Evolutionary conservation across 2,113 vertebrate genomes (phyloP).

Genomic region (Eulemur rufifrons): DNA sequence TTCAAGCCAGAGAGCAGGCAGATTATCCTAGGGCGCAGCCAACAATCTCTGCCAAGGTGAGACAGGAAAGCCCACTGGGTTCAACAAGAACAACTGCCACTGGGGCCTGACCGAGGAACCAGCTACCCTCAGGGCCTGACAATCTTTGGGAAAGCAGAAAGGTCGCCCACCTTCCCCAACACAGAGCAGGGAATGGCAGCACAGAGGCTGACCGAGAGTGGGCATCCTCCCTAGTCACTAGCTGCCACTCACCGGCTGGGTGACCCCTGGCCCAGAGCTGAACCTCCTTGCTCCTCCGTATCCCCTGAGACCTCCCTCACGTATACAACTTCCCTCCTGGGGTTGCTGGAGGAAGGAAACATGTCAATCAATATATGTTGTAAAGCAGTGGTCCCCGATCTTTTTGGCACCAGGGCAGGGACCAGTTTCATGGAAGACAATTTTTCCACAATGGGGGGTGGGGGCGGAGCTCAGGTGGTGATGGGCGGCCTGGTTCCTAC

Average conservation of each 20-base stretch:
- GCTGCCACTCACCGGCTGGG: background rate
- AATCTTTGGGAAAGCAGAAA: background rate
- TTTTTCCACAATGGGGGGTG: no score
- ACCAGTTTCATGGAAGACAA: no score
- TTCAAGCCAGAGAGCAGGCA: background rate
- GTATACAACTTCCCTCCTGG: background rate
- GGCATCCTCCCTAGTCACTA: background rate
- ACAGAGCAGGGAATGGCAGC: background rate
- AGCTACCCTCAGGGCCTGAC: background rate
- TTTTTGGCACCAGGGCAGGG: no score
- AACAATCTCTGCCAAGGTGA: background rate
- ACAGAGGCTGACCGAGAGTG: fast-evolving
- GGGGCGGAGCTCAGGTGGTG: no score
- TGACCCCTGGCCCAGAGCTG: fast-evolving
- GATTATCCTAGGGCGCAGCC: fast-evolving
- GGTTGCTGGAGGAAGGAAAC: fast-evolving
- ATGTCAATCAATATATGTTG: background rate
- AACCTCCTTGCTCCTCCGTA: background rate
- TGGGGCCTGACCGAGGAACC: fast-evolving
- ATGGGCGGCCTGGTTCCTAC: no score
- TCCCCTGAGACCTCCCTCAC: background rate
- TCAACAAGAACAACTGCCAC: fast-evolving
- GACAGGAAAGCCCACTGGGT: background rate
- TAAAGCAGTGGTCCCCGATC: no score
- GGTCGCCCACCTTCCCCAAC: background rate